Evolutionary conservation across 2,797 vertebrate genomes (phyloP).

Genomic region (Sebastes cheni): DNA sequence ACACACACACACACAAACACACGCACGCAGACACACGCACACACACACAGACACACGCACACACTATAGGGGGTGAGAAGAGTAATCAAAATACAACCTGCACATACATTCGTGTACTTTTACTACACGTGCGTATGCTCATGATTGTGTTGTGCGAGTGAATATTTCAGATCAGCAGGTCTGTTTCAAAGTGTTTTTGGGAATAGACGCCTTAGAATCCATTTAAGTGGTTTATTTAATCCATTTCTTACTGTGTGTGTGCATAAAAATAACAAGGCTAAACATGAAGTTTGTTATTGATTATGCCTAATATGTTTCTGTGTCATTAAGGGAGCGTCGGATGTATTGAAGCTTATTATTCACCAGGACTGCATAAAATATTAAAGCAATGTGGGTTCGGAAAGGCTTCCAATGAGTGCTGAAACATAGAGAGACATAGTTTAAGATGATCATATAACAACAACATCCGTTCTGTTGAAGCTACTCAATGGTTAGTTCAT

Average conservation of each 20-base stretch:
- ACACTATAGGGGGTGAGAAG: not conserved
- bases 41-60: not conserved
- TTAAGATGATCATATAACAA: not conserved
- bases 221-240: not conserved
- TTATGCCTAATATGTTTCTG: conserved; percentile 8
- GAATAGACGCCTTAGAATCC: not conserved
- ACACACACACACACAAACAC: not conserved
- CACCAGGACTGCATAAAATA: conserved; percentile 1
- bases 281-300: conserved; percentile 8
- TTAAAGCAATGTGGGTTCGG: not conserved
- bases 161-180: not conserved
- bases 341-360: conserved; percentile 15
- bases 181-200: too few species aligned
- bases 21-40: not conserved
- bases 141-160: not conserved
- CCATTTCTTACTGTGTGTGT: not conserved
- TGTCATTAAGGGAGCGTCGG: not conserved
- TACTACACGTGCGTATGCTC: not conserved
- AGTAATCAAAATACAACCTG: not conserved
- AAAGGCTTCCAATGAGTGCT: not conserved
- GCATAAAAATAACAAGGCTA: not conserved
- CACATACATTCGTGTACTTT: not conserved
- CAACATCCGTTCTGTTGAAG: not conserved
- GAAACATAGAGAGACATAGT: not conserved
- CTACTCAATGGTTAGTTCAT: not conserved